A percentile compares a stretch with the other conserved stretches of the same genome.
Evolutionary conservation across 2,888 invertebrate species (phyloP).

Genomic region (Sarcophaga variegata): DNA sequence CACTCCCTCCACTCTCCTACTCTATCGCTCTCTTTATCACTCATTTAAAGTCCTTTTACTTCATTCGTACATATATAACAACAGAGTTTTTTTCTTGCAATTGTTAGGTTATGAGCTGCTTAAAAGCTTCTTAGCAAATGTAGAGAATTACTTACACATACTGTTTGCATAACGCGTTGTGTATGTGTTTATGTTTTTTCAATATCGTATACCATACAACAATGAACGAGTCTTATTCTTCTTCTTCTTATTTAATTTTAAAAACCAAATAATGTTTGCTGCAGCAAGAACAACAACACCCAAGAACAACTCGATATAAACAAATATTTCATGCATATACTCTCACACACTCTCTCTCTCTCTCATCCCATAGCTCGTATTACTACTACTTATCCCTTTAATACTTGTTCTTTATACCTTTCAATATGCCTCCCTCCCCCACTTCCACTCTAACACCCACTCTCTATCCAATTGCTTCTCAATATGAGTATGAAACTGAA

Average conservation of each 20-base stretch:
- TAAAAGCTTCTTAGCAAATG: no score
- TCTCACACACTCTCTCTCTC: neutral
- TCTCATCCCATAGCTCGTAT: no score
- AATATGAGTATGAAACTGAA: no score
- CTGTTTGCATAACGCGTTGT: no score
- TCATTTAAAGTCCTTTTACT: neutral
- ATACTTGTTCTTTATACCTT: neutral
- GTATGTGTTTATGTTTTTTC: slow-evolving; percentile 5
- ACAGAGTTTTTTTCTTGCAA: no score
- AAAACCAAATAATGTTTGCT: slow-evolving; percentile 39
- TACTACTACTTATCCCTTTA: no score
- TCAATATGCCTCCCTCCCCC: slow-evolving; percentile 25
- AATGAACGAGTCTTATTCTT: slow-evolving; percentile 35
- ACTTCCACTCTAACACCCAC: no score
- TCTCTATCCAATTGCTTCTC: no score
- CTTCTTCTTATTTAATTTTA: slow-evolving; percentile 44
- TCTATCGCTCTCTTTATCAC: neutral
- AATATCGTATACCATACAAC: slow-evolving; percentile 51
- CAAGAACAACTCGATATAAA: slow-evolving; percentile 12
- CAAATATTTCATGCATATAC: slow-evolving; percentile 25
- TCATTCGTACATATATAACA: no score
- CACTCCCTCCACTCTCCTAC: neutral
- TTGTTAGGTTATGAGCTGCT: no score
- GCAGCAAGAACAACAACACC: slow-evolving; percentile 32
- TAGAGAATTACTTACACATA: neutral